Evolutionary conservation across 2,113 vertebrate genomes (phyloP).

Genomic region (Montifringilla adamsi): DNA sequence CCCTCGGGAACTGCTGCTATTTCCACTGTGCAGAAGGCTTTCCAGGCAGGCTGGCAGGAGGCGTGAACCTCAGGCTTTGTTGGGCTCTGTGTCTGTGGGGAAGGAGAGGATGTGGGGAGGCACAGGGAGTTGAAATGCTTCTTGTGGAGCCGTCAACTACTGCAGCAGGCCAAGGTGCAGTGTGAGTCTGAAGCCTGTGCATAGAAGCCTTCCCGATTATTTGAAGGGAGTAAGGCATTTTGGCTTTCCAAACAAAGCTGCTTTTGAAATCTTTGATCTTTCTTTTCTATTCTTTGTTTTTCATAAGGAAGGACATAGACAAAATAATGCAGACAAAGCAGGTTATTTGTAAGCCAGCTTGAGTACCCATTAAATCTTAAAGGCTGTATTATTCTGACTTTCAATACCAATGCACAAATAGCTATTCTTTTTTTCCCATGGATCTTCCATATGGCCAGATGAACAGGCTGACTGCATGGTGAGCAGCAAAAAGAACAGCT

Average conservation of each 20-base stretch:
- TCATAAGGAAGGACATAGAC: slow-evolving; percentile 39
- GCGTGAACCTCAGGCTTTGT: neutral
- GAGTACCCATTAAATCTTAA: slow-evolving; percentile 77
- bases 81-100: neutral
- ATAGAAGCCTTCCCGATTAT: slow-evolving; percentile 19
- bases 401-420: slow-evolving; percentile 65
- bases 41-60: neutral
- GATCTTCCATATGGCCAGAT: slow-evolving; percentile 72
- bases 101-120: neutral
- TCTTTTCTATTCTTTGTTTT: slow-evolving; percentile 60
- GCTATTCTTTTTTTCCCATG: slow-evolving; percentile 66
- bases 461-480: slow-evolving; percentile 63
- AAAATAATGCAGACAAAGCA: slow-evolving; percentile 67
- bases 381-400: slow-evolving; percentile 68
- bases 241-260: slow-evolving; percentile 65
- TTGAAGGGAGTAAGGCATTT: slow-evolving; percentile 60
- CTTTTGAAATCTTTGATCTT: slow-evolving; percentile 73
- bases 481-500: slow-evolving; percentile 70
- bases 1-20: neutral
- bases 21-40: neutral
- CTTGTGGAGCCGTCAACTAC: neutral
- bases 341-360: slow-evolving; percentile 70
- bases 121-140: accelerated
- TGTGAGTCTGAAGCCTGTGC: neutral
- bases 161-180: neutral